Percentiles rank a stretch among this genome's conserved stretches.
phyloP scores from a whole-genome alignment of 2,113 vertebrate genomes.

The Columba livia region DNA sequence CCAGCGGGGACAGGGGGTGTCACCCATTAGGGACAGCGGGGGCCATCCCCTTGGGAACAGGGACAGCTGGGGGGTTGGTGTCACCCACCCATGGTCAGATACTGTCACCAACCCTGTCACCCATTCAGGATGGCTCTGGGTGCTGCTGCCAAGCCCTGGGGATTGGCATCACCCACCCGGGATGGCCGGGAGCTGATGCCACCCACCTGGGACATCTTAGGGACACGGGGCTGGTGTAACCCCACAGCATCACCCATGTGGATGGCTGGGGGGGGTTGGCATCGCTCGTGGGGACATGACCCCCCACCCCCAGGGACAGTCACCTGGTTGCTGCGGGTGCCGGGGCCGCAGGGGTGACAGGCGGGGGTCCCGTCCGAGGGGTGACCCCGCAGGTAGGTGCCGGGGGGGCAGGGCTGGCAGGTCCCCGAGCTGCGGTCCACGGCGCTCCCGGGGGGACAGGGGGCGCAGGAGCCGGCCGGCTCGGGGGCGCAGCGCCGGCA shows the following conservation, averaged over 20 bases:
- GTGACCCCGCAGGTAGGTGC: slow-evolving; percentile 80
- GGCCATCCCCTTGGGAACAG: no score
- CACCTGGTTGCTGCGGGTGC: slow-evolving; percentile 87
- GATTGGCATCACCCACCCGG: background rate
- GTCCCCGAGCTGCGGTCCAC: slow-evolving; percentile 76
- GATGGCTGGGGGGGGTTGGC: background rate
- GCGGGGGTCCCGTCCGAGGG: slow-evolving; percentile 78
- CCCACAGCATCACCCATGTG: background rate
- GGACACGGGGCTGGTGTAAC: background rate
- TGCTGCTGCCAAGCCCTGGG: background rate
- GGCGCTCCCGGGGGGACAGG: slow-evolving; percentile 85
- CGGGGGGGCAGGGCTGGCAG: slow-evolving; percentile 82
- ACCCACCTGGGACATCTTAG: background rate
- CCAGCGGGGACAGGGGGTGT: no score
- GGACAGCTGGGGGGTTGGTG: no score
- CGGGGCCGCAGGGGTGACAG: slow-evolving; percentile 86
- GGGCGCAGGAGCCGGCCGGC: slow-evolving; percentile 76
- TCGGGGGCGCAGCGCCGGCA: slow-evolving; percentile 86
- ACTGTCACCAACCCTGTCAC: background rate
- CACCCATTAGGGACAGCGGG: no score
- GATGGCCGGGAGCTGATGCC: background rate
- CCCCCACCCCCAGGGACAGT: accelerated
- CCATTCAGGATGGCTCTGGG: background rate
- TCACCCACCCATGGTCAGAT: background rate
- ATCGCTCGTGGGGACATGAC: background rate